Conservation (phyloP, 2,113 vertebrate species). For the Salvelinus alpinus region DNA sequence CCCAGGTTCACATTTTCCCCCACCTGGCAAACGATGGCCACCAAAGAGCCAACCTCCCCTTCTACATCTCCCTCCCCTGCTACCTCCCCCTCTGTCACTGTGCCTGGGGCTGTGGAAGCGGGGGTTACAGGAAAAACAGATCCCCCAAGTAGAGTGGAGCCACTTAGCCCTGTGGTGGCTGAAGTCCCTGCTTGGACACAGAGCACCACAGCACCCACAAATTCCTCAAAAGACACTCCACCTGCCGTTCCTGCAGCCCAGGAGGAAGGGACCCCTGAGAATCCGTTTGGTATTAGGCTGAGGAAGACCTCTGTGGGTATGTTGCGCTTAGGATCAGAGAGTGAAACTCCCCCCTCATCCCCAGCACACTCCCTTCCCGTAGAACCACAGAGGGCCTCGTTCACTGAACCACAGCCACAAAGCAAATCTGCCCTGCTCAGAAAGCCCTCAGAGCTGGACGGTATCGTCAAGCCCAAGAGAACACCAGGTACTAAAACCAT, state of each 20-base stretch:
- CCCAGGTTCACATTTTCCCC: constrained; percentile 71
- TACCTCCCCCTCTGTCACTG: constrained; percentile 35
- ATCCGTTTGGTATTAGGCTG: constrained; percentile 81
- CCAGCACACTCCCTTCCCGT: neutral
- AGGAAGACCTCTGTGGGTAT: constrained; percentile 75
- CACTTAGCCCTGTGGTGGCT: neutral
- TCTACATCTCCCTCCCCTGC: neutral
- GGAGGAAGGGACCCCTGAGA: constrained; percentile 65
- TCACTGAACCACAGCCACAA: constrained; percentile 1
- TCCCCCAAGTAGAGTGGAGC: constrained; percentile 16
- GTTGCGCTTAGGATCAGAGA: constrained; percentile 71
- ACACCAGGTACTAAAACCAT: constrained; percentile 53
- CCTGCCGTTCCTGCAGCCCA: constrained; percentile 37
- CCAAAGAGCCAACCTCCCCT: constrained; percentile 41
- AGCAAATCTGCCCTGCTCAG: constrained; percentile 61
- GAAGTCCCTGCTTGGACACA: constrained; percentile 37
- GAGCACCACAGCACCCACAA: neutral
- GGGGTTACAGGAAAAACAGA: constrained; percentile 8
- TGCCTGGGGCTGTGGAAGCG: constrained; percentile 54
- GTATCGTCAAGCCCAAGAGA: constrained; percentile 54
- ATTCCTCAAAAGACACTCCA: neutral
- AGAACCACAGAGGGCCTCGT: constrained; percentile 14
- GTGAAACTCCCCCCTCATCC: constrained; percentile 35
- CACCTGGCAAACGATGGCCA: constrained; percentile 73
- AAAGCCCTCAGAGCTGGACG: constrained; percentile 60